Evolutionary conservation across 2,113 vertebrate species (phyloP), one percentile per base, ranked within the genome.

Genomic region (Macrotis lagotis): DNA sequence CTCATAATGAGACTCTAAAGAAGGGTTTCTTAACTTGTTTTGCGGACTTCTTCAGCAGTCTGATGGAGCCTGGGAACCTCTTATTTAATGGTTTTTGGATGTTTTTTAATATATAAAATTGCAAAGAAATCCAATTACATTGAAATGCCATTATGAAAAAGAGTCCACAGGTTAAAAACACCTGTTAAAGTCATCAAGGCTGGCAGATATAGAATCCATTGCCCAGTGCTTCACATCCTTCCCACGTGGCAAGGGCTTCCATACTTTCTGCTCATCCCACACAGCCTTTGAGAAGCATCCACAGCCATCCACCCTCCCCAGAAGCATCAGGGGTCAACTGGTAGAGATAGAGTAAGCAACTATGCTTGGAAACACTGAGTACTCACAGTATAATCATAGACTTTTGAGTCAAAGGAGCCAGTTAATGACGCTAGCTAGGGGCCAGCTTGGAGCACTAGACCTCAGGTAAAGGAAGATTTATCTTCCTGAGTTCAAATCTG

Each of bases 341-440:
- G 19, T 8, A 24, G 37, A 83, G 66, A 19, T 22, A 66, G 55
- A 66, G 12, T 37, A 4, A 4, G 31, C 14, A 37, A 66, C 28
- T 16, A 8, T 44, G 66, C 66, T 44, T 83, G 44, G 66, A 83
- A 83, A 83, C n/a, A 83, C 22, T 91, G 37, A 16, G 96, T 22
- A 91, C 37, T 91, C n/a, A 90, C 91, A 19, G 89, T 89, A 90
- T 51, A 90, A 88, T 8, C 91, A 59, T 26, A 47, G 1, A 83
- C 95, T 91, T 95, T 91, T 25, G 3, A 90, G 11, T 94, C 48
- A 95, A 51, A 92, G 44, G 51, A 96, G 47, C 10, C 24, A 92
- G 83, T 51, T 95, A 83, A 50, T 74, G 52, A 91, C 74, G 91
- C 2, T 44, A 44, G 66, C 16, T 44, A 8, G 16, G 31, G 12